These are phyloP conservation scores for Bufo gargarizans DNA, from an alignment of 2,113 vertebrate genomes.

Conservation along the genomic window DNA sequence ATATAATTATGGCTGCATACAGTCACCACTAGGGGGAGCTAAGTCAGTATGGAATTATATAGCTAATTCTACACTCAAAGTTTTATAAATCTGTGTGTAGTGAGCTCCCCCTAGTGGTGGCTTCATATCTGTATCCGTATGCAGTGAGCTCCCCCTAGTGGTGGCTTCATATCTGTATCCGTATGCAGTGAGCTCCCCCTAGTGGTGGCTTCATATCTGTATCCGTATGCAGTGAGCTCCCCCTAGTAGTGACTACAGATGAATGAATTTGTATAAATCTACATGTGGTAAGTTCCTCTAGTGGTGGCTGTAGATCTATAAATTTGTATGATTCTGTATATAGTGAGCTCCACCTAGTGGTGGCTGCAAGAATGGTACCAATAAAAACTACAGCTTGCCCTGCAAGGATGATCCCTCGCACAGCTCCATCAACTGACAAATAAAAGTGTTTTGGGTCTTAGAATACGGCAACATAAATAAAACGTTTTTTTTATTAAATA, in stretches of 20 bases:
- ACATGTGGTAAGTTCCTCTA: neutral
- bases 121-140: neutral
- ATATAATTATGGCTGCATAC: too few relatives aligned
- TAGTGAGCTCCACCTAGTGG: neutral
- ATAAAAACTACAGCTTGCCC: too few relatives aligned
- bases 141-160: neutral
- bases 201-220: neutral
- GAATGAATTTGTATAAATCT: too few relatives aligned
- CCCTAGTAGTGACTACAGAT: neutral
- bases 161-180: neutral
- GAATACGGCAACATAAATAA: too few relatives aligned
- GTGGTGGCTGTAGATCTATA: neutral
- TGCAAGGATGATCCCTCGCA: too few relatives aligned
- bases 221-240: neutral
- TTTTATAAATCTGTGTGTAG: neutral
- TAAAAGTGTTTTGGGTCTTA: too few relatives aligned
- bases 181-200: neutral
- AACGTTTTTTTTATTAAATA: too few relatives aligned
- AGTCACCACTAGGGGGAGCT: too few relatives aligned
- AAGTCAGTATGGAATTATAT: too few relatives aligned
- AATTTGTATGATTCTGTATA: neutral
- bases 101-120: neutral
- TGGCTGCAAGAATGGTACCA: neutral
- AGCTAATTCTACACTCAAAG: neutral
- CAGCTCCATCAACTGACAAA: too few relatives aligned